phyloP scores from a whole-genome alignment of 2,113 vertebrate genomes.

The Ptilorrhoa leucosticta region DNA sequence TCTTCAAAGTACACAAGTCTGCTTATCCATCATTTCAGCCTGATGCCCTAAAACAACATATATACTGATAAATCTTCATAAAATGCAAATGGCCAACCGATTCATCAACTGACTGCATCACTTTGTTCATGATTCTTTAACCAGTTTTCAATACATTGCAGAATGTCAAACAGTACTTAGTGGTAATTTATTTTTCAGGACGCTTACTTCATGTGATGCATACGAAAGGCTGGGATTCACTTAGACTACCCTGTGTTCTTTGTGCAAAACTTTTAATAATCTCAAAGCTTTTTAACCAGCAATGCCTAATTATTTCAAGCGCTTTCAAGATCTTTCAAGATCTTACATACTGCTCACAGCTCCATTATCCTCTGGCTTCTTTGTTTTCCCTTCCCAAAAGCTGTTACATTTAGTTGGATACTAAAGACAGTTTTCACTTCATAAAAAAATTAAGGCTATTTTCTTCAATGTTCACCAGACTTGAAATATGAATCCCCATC shows the following conservation, averaged over 20 bases:
- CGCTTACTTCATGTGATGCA: not conserved
- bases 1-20: not conserved
- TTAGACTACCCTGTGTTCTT: not conserved
- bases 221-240: not conserved
- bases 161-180: not conserved
- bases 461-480: not conserved
- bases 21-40: not conserved
- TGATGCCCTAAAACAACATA: not conserved
- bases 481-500: not conserved
- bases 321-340: no score
- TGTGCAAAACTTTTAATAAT: not conserved
- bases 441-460: not conserved
- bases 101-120: not conserved
- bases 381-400: not conserved
- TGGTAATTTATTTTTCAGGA: not conserved
- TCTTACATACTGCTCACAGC: not conserved
- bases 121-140: not conserved
- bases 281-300: not conserved
- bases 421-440: not conserved
- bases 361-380: not conserved
- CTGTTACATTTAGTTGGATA: not conserved
- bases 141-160: not conserved
- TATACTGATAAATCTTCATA: not conserved
- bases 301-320: not conserved
- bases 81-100: not conserved